These are phyloP conservation scores for Ceratosolen solmsi DNA, from an alignment of 1,140 invertebrate genomes.

Conservation along the genomic window DNA sequence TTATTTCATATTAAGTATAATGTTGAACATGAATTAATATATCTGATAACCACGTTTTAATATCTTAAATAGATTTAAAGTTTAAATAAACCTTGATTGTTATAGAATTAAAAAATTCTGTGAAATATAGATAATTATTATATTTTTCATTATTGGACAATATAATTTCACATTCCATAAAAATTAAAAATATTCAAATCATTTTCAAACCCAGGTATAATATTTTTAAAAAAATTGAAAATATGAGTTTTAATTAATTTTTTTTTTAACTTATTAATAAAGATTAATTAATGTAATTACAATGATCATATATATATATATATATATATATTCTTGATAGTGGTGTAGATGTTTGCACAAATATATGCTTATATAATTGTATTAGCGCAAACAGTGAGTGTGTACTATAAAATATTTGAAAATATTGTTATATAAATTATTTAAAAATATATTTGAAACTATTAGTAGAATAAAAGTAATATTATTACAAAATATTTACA, in stretches of 20 bases:
- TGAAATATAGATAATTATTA: slow-evolving; percentile 12
- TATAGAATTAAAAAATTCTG: slow-evolving; percentile 17
- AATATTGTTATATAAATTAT: slow-evolving; percentile 53
- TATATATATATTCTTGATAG: slow-evolving; percentile 26
- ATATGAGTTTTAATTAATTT: slow-evolving; percentile 9
- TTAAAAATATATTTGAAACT: slow-evolving; percentile 53
- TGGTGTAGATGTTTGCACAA: too few relatives aligned
- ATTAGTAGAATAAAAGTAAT: slow-evolving; percentile 57
- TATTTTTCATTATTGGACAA: slow-evolving; percentile 6
- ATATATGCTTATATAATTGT: not conserved
- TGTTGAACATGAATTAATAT: slow-evolving; percentile 36
- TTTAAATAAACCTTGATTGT: slow-evolving; percentile 25
- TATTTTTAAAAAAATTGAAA: slow-evolving; percentile 1
- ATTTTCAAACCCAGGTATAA: not conserved
- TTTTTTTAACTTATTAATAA: not conserved
- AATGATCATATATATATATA: slow-evolving; percentile 18
- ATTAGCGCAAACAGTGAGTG: slow-evolving; percentile 46
- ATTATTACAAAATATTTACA: slow-evolving; percentile 46
- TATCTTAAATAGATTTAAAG: slow-evolving; percentile 25
- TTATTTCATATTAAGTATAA: slow-evolving; percentile 33
- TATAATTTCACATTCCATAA: slow-evolving; percentile 39
- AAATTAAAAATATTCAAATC: slow-evolving; percentile 3
- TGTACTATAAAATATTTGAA: slow-evolving; percentile 56
- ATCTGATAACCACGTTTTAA: slow-evolving; percentile 14
- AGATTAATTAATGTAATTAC: too few relatives aligned